phyloP scores from a whole-genome alignment of 92 coral and sea anemone genomes.

The Phenganax marumi region DNA sequence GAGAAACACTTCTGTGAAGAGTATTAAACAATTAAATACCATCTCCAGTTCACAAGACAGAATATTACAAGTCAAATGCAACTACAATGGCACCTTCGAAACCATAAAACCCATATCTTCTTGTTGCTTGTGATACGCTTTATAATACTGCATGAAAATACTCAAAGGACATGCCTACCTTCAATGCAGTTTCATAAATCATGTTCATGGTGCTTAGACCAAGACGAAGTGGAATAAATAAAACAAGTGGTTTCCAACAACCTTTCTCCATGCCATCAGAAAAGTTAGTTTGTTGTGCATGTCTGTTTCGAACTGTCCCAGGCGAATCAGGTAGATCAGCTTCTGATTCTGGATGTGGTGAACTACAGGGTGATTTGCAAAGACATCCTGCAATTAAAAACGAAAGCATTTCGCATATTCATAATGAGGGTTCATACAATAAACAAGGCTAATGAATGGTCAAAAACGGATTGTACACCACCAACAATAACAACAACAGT shows the following conservation, averaged over 20 bases:
- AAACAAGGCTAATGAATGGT: neutral
- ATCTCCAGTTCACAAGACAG: too few species aligned
- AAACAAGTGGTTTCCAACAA: constrained; percentile 80
- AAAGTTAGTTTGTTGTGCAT: constrained; percentile 38
- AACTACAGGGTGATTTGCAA: constrained; percentile 53
- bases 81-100: neutral
- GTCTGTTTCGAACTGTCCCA: constrained; percentile 50
- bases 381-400: constrained; percentile 3
- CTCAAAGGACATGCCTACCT: constrained; percentile 47
- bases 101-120: neutral
- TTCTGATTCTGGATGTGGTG: constrained; percentile 37
- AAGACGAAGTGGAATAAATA: constrained; percentile 85
- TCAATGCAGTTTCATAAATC: constrained; percentile 77
- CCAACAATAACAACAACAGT: neutral
- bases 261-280: constrained; percentile 11
- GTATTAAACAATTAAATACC: too few species aligned
- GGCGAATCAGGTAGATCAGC: constrained; percentile 40
- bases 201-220: constrained; percentile 92
- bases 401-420: neutral
- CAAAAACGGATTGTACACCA: neutral
- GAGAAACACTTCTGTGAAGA: constrained; percentile 79
- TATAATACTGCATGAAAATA: neutral
- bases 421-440: neutral
- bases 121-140: neutral
- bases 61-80: neutral